These are phyloP conservation scores for Microctonus hyperodae DNA, from an alignment of 2,888 invertebrate genomes.

Conservation along the genomic window DNA sequence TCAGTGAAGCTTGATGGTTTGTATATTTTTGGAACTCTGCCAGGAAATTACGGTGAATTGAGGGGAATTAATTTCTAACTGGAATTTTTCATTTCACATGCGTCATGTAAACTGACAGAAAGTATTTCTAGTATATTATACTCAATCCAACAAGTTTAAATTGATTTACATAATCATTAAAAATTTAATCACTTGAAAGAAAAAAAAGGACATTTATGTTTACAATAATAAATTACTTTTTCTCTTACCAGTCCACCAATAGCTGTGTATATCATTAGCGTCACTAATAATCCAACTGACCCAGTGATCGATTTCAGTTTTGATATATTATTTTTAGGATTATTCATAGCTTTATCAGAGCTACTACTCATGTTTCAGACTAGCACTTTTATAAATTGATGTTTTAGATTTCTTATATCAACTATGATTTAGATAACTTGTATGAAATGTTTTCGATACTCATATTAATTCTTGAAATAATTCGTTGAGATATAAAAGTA, in stretches of 20 bases:
- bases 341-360: neutral
- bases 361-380: no score
- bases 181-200: no score
- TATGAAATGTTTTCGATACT: neutral
- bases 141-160: no score
- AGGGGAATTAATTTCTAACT: neutral
- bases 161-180: no score
- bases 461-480: neutral
- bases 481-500: neutral
- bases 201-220: no score
- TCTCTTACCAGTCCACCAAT: constrained; percentile 80
- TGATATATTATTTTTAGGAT: constrained; percentile 21
- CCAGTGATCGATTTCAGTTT: constrained; percentile 73
- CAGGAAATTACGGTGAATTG: constrained; percentile 9
- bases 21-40: constrained; percentile 23
- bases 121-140: no score
- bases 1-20: neutral
- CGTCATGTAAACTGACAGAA: neutral
- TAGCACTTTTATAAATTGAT: no score
- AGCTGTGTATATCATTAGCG: constrained; percentile 79
- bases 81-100: constrained; percentile 15
- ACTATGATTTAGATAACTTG: neutral
- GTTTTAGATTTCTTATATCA: neutral
- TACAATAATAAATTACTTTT: constrained; percentile 14
- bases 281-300: constrained; percentile 77